Evolutionary conservation across 2,888 invertebrate species (phyloP), one percentile per base, ranked within the genome.

Genomic region (Drosophila meridionalis): DNA sequence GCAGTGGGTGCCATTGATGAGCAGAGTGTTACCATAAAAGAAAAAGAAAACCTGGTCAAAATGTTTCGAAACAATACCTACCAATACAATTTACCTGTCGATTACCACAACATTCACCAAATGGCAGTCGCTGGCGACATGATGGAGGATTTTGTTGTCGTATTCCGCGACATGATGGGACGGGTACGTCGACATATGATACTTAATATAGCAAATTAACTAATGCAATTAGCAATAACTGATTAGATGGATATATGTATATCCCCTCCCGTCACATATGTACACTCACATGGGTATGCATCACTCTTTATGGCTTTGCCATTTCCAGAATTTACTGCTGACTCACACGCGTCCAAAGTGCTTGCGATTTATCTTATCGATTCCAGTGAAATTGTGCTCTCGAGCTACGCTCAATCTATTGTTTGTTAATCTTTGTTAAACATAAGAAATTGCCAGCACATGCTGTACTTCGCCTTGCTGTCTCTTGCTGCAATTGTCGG

Each of bases 111-210:
- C 95, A 92, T 94, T 32, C 91, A 95, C 82, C 92, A 95, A 94
- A 94, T 83, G 93, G 94, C 87, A 92, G 94, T 91, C 94, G 92
- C 95, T 82, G 96, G 96, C 83, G 96, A 96, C 93, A 95, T 96
- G 87, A 94, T 96, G 93, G 96, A 96, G 92, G 96, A 96, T 93
- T 96, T 96, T 93, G 94, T 96, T 89, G 93, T 95, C 87, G 94
- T 96, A 90, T 95, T 96, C 91, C 95, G 95, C 81, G 95, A 96
- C 87, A 94, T 96, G 90, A 94, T 96, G 93, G 94, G 94, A 93
- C 95, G 95, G 96, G 96, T 96, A 95, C 77, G 92, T 60, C 40
- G 40, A 32, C 14, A 40, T 34, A 32, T 40, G 4, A 42, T 47
- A 3, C 60, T 4, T 42, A 64, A 28, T 63, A n/a, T 65, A 63